These are phyloP conservation scores for Hirtodrosophila duncani DNA, from an alignment of 2,888 invertebrate species.

Conservation along the genomic window DNA sequence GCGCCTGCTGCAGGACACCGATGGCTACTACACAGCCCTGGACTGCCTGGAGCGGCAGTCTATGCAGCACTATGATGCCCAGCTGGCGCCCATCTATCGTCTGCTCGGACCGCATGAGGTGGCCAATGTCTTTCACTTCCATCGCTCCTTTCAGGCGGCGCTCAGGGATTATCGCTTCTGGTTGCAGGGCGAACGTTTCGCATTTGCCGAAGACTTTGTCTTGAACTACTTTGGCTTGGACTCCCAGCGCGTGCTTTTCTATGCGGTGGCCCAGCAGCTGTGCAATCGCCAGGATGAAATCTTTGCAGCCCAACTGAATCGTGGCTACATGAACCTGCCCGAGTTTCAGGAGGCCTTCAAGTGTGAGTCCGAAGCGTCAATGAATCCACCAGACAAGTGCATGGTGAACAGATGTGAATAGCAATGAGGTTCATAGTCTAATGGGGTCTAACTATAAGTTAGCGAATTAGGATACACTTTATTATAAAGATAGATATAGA, in stretches of 20 bases:
- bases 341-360: constrained; percentile 72
- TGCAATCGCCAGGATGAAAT: constrained; percentile 65
- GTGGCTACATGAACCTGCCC: constrained; percentile 73
- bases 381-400: constrained; percentile 74
- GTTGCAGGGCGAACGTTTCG: constrained; percentile 74
- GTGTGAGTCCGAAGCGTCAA: constrained; percentile 51
- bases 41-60: constrained; percentile 71
- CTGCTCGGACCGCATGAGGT: constrained; percentile 50
- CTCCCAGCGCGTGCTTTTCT: constrained; percentile 67
- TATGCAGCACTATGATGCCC: constrained; percentile 40
- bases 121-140: constrained; percentile 57
- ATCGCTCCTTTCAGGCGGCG: constrained; percentile 66
- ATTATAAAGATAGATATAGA: no score
- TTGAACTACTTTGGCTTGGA: constrained; percentile 68
- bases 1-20: constrained; percentile 57
- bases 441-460: no score
- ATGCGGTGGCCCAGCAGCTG: constrained; percentile 73
- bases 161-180: constrained; percentile 72
- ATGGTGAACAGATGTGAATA: constrained; percentile 47
- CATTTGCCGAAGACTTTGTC: constrained; percentile 73
- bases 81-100: constrained; percentile 40
- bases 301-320: constrained; percentile 66
- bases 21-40: constrained; percentile 72
- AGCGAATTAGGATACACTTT: no score
- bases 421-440: neutral